phyloP scores from a whole-genome alignment of 2,797 vertebrate species.

The Phataginus tetradactyla region DNA sequence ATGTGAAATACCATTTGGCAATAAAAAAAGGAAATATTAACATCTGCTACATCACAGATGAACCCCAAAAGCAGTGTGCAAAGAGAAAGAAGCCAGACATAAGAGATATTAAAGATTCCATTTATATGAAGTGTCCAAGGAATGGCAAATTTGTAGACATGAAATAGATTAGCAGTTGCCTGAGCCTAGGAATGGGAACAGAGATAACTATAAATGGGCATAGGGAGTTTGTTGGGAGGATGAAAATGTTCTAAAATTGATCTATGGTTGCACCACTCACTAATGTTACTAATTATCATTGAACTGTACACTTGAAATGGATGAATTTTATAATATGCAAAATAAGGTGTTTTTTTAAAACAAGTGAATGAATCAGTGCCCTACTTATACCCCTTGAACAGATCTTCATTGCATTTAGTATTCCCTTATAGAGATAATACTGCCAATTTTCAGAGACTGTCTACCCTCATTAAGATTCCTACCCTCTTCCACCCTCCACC shows the following conservation, averaged over 20 bases:
- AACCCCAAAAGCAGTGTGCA: neutral
- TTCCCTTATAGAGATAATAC: neutral
- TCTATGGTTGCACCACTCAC: neutral
- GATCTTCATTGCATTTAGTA: neutral
- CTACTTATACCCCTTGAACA: neutral
- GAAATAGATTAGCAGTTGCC: neutral
- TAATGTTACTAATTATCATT: conserved; percentile 36
- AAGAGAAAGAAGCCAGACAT: neutral
- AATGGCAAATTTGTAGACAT: neutral
- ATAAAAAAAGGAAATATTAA: neutral
- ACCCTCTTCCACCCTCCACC: neutral
- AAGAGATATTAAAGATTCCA: neutral
- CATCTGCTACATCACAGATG: neutral
- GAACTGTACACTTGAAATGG: neutral
- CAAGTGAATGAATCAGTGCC: neutral
- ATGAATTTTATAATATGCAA: conserved; percentile 7
- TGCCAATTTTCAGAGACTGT: neutral
- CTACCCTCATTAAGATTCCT: neutral
- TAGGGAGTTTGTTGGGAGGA: neutral
- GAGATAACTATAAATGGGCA: neutral
- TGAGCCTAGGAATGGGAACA: neutral
- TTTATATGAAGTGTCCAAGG: neutral
- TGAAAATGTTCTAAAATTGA: conserved; percentile 24
- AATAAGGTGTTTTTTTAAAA: neutral
- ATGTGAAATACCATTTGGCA: neutral